Evolutionary conservation across 2,113 vertebrate species (phyloP).

Genomic region (Campylomormyrus tamandua): DNA sequence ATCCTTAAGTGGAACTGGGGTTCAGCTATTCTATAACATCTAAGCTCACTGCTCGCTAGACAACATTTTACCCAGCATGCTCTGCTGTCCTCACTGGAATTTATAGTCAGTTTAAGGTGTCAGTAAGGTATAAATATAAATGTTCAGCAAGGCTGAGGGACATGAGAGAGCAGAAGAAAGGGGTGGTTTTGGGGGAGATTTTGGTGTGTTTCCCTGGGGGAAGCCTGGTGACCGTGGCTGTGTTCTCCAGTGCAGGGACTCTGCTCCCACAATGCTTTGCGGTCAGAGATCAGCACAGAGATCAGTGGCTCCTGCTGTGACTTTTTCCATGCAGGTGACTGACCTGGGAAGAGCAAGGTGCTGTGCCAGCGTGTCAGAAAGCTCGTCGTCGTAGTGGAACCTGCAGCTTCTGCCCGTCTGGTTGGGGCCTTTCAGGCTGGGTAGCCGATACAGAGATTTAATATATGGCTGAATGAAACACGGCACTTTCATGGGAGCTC

Average conservation of each 20-base stretch:
- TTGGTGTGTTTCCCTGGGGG: not conserved
- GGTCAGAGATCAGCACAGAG: not conserved
- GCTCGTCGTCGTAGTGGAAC: not conserved
- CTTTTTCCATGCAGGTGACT: not conserved
- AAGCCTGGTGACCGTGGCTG: not conserved
- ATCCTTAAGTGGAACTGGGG: not conserved
- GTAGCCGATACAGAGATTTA: not conserved
- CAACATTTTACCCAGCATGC: constrained; percentile 1
- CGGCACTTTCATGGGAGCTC: not conserved
- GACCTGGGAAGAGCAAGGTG: not conserved
- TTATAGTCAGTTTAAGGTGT: not conserved
- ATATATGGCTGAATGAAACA: not conserved
- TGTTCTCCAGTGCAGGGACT: not conserved
- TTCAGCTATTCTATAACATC: not conserved
- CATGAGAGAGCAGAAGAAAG: not conserved
- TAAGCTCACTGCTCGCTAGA: constrained; percentile 4
- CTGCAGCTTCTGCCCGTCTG: not conserved
- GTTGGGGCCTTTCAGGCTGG: not conserved
- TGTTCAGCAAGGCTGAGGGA: not conserved
- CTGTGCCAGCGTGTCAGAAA: not conserved
- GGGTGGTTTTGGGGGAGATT: not conserved
- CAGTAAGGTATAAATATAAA: not conserved
- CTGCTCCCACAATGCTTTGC: not conserved
- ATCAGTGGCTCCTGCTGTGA: not conserved
- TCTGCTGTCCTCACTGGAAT: not conserved